These are phyloP conservation scores for Acanthisitta chloris DNA, from an alignment of 2,113 vertebrate genomes.

Conservation along the genomic window DNA sequence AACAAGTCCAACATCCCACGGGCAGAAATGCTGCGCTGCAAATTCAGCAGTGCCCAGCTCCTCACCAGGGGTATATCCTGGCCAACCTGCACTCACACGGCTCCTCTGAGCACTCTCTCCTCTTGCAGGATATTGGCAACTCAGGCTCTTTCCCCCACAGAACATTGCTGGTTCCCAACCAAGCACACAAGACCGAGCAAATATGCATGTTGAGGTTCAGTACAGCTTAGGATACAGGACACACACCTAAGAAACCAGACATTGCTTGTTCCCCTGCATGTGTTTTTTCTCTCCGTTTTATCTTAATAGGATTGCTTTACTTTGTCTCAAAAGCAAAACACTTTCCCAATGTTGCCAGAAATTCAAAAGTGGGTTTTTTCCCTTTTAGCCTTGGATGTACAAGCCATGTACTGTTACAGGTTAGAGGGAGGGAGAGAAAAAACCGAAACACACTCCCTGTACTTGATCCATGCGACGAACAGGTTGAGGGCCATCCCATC, in stretches of 20 bases:
- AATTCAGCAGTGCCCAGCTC: neutral
- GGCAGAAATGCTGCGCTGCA: neutral
- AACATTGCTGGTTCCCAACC: neutral
- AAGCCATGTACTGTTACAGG: neutral
- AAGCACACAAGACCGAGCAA: rapidly evolving
- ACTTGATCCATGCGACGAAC: neutral
- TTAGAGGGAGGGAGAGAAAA: neutral
- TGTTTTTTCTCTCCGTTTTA: neutral
- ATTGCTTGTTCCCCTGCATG: neutral
- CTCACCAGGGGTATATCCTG: no score
- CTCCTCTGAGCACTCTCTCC: neutral
- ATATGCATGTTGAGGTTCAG: neutral
- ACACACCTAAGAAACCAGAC: neutral
- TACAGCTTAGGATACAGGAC: neutral
- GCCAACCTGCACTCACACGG: rapidly evolving
- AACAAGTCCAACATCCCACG: neutral
- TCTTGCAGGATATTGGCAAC: neutral
- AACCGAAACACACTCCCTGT: neutral
- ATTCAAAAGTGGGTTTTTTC: neutral
- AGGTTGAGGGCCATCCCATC: neutral
- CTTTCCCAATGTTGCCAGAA: neutral
- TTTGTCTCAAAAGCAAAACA: neutral
- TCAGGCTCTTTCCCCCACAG: neutral
- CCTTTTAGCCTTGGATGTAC: neutral
- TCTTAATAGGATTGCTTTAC: neutral